phyloP scores from a whole-genome alignment of 2,888 invertebrate genomes.

The Caenorhabditis imperialis region DNA sequence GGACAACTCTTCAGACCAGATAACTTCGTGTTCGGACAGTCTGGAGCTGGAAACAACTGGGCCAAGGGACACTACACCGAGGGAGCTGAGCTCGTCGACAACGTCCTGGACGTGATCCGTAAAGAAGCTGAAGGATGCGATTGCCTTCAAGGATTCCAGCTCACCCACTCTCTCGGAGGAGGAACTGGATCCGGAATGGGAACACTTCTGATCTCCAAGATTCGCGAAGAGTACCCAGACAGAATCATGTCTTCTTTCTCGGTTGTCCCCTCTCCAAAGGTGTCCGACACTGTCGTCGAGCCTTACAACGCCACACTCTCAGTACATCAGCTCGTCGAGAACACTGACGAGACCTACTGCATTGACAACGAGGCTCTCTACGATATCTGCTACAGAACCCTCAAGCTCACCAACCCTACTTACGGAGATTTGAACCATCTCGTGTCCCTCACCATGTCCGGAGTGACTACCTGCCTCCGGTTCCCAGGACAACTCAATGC shows the following conservation, averaged over 20 bases:
- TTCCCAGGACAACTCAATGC: constrained; percentile 91
- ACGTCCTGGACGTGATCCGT: constrained; percentile 83
- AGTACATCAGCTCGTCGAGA: constrained; percentile 80
- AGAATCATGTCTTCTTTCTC: constrained; percentile 98
- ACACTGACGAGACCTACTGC: constrained; percentile 79
- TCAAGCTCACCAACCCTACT: constrained; percentile 84
- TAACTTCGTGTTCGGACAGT: constrained; percentile 91
- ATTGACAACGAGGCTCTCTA: constrained; percentile 81
- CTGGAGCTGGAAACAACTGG: constrained; percentile 88
- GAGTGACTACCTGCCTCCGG: constrained; percentile 83
- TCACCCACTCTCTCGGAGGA: constrained; percentile 87
- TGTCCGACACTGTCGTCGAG: constrained; percentile 85
- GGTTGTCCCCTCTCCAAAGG: constrained; percentile 89
- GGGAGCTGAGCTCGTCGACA: constrained; percentile 83
- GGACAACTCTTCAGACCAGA: constrained; percentile 92
- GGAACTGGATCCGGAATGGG: constrained; percentile 92
- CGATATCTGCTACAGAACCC: constrained; percentile 82
- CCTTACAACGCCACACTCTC: constrained; percentile 81
- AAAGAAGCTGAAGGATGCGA: constrained; percentile 89
- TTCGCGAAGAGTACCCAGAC: constrained; percentile 96
- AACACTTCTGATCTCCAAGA: constrained; percentile 92
- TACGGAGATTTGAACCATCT: constrained; percentile 83
- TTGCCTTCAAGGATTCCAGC: constrained; percentile 91
- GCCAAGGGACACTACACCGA: constrained; percentile 95
- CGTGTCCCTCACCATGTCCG: constrained; percentile 81